Percentiles rank a stretch among this genome's conserved stretches.
phyloP scores from a whole-genome alignment of 2,797 vertebrate genomes.

The Neopelma chrysocephalum region DNA sequence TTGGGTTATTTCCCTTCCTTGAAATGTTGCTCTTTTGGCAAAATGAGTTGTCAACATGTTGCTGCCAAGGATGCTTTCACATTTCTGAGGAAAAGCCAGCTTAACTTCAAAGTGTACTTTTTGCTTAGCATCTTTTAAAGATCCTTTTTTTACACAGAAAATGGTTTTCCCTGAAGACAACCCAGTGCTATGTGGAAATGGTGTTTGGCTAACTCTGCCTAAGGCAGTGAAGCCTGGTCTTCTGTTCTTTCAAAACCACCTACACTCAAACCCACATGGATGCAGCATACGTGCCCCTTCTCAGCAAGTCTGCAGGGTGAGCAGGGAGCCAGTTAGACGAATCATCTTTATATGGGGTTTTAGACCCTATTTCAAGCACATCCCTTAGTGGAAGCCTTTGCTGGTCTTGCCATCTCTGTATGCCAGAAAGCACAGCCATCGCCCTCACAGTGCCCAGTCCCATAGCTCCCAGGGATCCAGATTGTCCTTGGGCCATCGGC shows the following conservation, averaged over 20 bases:
- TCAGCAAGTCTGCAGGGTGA: background rate
- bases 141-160: background rate
- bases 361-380: background rate
- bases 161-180: background rate
- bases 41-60: background rate
- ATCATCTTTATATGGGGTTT: background rate
- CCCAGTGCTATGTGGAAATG: background rate
- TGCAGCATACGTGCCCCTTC: fast-evolving
- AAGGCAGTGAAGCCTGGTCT: background rate
- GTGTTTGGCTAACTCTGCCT: background rate
- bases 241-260: background rate
- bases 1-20: background rate
- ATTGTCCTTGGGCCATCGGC: background rate
- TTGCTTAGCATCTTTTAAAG: background rate
- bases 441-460: too few relatives aligned
- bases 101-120: background rate
- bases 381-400: background rate
- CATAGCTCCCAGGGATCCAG: background rate
- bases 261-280: background rate
- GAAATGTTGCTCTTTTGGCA: background rate
- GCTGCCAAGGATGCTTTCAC: background rate
- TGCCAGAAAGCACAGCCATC: background rate
- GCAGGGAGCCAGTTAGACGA: background rate
- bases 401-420: background rate
- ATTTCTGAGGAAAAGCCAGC: background rate